A percentile compares a stretch with the other conserved stretches of the same genome.
phyloP scores from a whole-genome alignment of 2,113 vertebrate species.

The Morphnarchus princeps region DNA sequence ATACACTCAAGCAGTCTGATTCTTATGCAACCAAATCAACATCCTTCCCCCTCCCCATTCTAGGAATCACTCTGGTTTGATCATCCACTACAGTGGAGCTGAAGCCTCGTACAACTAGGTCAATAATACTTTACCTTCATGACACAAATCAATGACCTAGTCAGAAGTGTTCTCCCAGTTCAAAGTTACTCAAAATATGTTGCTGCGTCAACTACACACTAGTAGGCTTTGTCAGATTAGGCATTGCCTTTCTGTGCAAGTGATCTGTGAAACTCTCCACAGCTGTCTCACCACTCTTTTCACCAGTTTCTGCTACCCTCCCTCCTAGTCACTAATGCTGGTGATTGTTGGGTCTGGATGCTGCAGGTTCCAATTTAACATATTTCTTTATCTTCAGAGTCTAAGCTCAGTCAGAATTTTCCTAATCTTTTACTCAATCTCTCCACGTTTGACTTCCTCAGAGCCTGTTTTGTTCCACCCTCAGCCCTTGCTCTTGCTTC shows the following conservation, averaged over 20 bases:
- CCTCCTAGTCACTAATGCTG: neutral
- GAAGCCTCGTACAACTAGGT: neutral
- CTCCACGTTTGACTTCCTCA: neutral
- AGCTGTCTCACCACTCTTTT: neutral
- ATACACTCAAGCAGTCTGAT: accelerated
- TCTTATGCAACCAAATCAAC: neutral
- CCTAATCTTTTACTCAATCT: neutral
- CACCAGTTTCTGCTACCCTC: neutral
- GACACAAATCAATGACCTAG: neutral
- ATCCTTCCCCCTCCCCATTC: neutral
- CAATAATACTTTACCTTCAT: neutral
- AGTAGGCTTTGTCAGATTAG: neutral
- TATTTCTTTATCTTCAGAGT: neutral
- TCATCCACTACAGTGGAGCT: neutral
- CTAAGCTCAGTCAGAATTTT: neutral
- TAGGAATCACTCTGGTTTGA: neutral
- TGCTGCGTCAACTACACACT: neutral
- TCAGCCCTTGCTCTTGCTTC: neutral
- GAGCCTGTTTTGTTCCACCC: neutral
- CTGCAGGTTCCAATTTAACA: neutral
- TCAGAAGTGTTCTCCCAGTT: neutral
- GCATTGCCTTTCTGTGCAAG: neutral
- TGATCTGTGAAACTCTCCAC: neutral
- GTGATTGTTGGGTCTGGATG: neutral
- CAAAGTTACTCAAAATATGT: neutral